Percentiles rank a stretch among this genome's conserved stretches.
Evolutionary conservation across 23 tunicate genomes (phyloP).

Genomic region (Aplidium turbinatum): DNA sequence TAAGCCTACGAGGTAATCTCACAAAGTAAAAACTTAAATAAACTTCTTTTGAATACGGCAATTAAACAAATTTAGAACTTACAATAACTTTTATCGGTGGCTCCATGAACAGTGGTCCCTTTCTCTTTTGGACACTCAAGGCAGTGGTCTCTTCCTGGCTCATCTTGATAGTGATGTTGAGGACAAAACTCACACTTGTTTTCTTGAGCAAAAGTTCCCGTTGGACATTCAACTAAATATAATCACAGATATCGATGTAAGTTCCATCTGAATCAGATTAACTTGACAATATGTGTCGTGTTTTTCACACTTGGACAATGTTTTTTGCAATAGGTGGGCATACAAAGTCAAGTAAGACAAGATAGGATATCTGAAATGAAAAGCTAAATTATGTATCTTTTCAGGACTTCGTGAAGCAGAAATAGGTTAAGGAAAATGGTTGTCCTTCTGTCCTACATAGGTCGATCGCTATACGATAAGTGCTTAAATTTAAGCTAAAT

Average conservation of each 20-base stretch:
- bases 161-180: constrained; percentile 53
- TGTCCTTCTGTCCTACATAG: no score
- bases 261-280: no score
- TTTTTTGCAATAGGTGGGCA: background rate
- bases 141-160: constrained; percentile 42
- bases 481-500: no score
- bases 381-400: background rate
- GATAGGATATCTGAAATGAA: background rate
- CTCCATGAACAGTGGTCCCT: constrained; percentile 58
- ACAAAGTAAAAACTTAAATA: no score
- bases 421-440: no score
- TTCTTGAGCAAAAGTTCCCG: constrained; percentile 51
- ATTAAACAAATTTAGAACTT: constrained; percentile 15
- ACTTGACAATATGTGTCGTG: no score
- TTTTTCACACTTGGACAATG: no score
- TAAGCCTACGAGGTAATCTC: no score
- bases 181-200: constrained; percentile 84
- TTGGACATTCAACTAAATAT: constrained; percentile 61
- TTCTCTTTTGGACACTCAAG: constrained; percentile 38
- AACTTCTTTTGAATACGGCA: no score
- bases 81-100: constrained; percentile 63
- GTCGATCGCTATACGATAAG: no score
- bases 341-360: background rate
- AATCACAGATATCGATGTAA: no score
- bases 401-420: no score